Evolutionary conservation across 1,140 invertebrate genomes (phyloP), one percentile per base, ranked within the genome.

Genomic region (Drosophila arawakana): DNA sequence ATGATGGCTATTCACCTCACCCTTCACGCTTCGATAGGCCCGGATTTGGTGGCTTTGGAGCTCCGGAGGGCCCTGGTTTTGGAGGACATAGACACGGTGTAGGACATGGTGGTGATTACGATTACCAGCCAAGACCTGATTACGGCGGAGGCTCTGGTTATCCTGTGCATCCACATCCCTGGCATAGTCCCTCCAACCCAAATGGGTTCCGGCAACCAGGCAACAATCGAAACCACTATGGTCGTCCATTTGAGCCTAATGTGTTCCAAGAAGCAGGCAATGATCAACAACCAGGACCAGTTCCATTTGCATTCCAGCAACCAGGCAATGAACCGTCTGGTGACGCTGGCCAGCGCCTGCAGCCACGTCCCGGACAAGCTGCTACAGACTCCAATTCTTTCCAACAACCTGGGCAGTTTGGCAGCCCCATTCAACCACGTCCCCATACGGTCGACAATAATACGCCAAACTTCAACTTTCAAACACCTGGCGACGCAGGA

Each of bases 351-450:
- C 2, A 21, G 6, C 15, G 13, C 13, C 7, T 21, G 35, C 52
- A 55, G 34, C 52, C 35, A 18, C n/a, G 52, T 3, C 30, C 57
- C 25, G 61, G 60, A 9, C 57, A 47, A 52, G 15, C 10, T n/a
- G 41, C 11, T 2, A 8, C 37, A 11, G 15, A n/a, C 9, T 9
- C 7, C 3, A 49, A 21, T 21, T 15, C 1, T 3, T 59, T 60
- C 10, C 70, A 73, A 21, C 73, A 55, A 55, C 9, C 35, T 4
- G 18, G 1, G 2, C 21, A 21, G 18, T 21, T 2, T 21, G 18
- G 18, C 18, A 21, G 2, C 18, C 18, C 18, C 18, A 21, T 21
- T 21, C 80, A 81, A 35, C 74, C 79, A 10, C 59, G 69, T 18
- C 49, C 49, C 62, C 18, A 21, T 2, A 2, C 18, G 18, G 18